Conservation (phyloP, 2,888 invertebrate genomes). For the Tiliacea aurago region DNA sequence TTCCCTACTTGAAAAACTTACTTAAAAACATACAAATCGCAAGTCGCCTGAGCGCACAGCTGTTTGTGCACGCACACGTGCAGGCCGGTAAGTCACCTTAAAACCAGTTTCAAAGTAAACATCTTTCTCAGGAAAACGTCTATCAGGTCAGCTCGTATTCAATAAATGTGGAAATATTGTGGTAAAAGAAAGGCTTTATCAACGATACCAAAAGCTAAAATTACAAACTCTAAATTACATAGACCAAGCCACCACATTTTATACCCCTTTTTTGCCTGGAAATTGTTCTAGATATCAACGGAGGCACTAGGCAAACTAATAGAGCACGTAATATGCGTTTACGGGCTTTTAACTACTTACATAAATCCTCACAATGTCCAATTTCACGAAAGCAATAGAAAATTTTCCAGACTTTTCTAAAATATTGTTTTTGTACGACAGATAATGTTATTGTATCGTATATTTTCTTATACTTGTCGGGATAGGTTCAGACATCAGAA, state of each 20-base stretch:
- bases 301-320: constrained; percentile 36
- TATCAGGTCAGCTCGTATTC: not conserved
- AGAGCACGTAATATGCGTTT: constrained; percentile 34
- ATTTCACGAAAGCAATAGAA: constrained; percentile 48
- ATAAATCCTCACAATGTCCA: constrained; percentile 53
- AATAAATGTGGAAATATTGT: not conserved
- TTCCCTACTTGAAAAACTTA: too few relatives aligned
- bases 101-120: too few relatives aligned
- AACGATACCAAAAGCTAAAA: not conserved
- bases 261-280: not conserved
- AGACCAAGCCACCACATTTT: not conserved
- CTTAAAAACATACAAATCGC: too few relatives aligned
- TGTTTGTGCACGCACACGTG: too few relatives aligned
- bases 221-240: not conserved
- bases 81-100: too few relatives aligned
- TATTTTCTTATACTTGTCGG: not conserved
- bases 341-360: constrained; percentile 39
- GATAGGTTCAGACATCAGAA: too few relatives aligned
- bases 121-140: too few relatives aligned
- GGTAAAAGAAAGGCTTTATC: too few relatives aligned
- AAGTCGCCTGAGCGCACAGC: too few relatives aligned
- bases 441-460: constrained; percentile 1
- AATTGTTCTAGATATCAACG: constrained; percentile 25
- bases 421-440: constrained; percentile 38
- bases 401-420: constrained; percentile 42